Conservation (phyloP, 2,888 invertebrate genomes). For the Plebejus melissa region DNA sequence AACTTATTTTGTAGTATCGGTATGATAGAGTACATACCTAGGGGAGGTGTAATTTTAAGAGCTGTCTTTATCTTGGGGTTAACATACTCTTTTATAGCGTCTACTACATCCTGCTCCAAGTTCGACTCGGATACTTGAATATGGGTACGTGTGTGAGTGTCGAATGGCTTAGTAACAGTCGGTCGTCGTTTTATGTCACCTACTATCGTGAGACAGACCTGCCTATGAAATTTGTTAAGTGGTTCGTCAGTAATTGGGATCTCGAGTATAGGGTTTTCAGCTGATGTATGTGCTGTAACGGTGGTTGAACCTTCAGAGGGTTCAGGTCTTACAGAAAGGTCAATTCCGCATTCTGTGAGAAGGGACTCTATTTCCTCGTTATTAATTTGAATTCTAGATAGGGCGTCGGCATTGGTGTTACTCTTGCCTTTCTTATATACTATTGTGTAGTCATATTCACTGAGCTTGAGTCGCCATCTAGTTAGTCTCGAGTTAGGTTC, state of each 20-base stretch:
- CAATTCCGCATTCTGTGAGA: conserved; percentile 12
- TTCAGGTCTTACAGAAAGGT: conserved; percentile 9
- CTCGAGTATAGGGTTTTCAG: conserved; percentile 8
- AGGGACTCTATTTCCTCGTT: not conserved
- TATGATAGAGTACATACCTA: conserved; percentile 24
- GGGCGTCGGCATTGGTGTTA: too few relatives aligned
- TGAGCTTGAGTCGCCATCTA: too few relatives aligned
- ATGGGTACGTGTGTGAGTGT: too few relatives aligned
- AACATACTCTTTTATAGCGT: not conserved
- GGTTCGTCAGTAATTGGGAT: conserved; percentile 4
- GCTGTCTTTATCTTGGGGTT: too few relatives aligned
- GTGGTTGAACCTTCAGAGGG: conserved; percentile 11
- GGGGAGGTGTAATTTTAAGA: too few relatives aligned
- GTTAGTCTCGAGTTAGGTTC: too few relatives aligned
- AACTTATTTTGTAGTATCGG: conserved; percentile 35
- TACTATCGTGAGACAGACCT: not conserved
- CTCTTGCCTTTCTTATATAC: too few relatives aligned
- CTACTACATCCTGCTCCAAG: not conserved
- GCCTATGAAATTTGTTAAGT: not conserved
- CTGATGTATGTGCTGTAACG: not conserved
- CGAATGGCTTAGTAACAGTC: not conserved
- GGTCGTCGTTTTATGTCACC: conserved; percentile 31
- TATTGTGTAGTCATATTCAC: too few relatives aligned
- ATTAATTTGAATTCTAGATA: too few relatives aligned
- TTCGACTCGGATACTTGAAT: conserved; percentile 17